Percentiles rank a stretch among this genome's conserved stretches.
Conservation (phyloP, 2,888 invertebrate genomes). For the Aleiodes leptofemur region DNA sequence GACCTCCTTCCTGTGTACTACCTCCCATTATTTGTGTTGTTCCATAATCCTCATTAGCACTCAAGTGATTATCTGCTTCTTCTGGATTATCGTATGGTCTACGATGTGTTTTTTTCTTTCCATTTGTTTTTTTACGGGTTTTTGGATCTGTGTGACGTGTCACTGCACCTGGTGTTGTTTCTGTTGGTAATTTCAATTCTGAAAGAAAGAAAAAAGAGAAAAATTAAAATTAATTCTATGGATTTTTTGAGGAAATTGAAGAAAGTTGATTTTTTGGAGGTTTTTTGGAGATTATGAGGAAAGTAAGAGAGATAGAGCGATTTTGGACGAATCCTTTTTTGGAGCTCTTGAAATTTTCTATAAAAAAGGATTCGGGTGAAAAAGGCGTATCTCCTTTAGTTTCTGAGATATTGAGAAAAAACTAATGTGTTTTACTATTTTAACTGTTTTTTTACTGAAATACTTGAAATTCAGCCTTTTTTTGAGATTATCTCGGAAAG, state of each 20-base stretch:
- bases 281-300: too few relatives aligned
- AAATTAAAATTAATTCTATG: too few relatives aligned
- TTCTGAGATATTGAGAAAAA: neutral
- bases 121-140: slow-evolving; percentile 61
- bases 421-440: too few relatives aligned
- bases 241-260: neutral
- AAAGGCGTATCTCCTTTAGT: neutral
- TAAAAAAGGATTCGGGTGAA: neutral
- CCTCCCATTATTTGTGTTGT: slow-evolving; percentile 70
- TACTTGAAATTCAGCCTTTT: too few relatives aligned
- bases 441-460: too few relatives aligned
- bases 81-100: slow-evolving; percentile 48
- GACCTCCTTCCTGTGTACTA: slow-evolving; percentile 60
- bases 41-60: slow-evolving; percentile 63
- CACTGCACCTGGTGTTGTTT: slow-evolving; percentile 65
- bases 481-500: too few relatives aligned
- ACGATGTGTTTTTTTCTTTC: slow-evolving; percentile 59
- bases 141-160: slow-evolving; percentile 62
- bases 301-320: too few relatives aligned
- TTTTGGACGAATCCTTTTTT: too few relatives aligned
- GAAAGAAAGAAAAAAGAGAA: slow-evolving; percentile 2
- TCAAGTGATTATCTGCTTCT: slow-evolving; percentile 47
- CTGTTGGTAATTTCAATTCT: slow-evolving; percentile 61
- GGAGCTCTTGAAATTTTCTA: neutral
- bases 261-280: neutral